A percentile compares a stretch with the other conserved stretches of the same genome.
Evolutionary conservation across 2,113 vertebrate species (phyloP).

Genomic region (Bubo scandiacus): DNA sequence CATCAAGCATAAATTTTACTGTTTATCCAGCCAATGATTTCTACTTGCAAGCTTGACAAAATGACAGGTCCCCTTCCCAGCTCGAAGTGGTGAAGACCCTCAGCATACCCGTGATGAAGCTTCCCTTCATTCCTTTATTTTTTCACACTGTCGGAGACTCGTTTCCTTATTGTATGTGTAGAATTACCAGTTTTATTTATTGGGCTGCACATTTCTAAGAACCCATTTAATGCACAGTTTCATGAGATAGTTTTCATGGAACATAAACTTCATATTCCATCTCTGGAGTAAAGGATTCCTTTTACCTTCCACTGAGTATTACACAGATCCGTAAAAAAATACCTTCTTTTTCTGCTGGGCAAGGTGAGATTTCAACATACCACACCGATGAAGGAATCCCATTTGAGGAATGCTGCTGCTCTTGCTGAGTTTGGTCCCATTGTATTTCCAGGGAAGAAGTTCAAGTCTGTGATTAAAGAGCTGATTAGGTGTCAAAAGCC

Average conservation of each 20-base stretch:
- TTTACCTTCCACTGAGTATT: not conserved
- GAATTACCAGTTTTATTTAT: constrained; percentile 22
- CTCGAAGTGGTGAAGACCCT: not conserved
- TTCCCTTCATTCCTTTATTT: not conserved
- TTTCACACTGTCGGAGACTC: not conserved
- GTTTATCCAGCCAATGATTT: not conserved
- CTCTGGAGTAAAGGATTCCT: not conserved
- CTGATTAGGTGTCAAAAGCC: not conserved
- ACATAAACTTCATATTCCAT: constrained; percentile 26
- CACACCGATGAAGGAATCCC: not conserved
- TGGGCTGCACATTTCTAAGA: not conserved
- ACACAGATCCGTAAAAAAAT: not conserved
- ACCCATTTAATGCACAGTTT: constrained; percentile 28
- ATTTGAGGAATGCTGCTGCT: not conserved
- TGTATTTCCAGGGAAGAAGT: not conserved
- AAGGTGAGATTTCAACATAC: not conserved
- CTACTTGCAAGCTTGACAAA: not conserved
- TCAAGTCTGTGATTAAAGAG: not conserved
- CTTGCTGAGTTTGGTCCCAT: not conserved
- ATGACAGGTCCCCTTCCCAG: not conserved
- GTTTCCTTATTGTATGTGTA: not conserved
- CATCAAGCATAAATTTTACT: not conserved
- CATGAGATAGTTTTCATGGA: constrained; percentile 12
- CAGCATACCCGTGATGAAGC: not conserved
- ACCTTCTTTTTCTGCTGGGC: not conserved